phyloP scores from a whole-genome alignment of 2,888 invertebrate species.

The Suillia variegata region DNA sequence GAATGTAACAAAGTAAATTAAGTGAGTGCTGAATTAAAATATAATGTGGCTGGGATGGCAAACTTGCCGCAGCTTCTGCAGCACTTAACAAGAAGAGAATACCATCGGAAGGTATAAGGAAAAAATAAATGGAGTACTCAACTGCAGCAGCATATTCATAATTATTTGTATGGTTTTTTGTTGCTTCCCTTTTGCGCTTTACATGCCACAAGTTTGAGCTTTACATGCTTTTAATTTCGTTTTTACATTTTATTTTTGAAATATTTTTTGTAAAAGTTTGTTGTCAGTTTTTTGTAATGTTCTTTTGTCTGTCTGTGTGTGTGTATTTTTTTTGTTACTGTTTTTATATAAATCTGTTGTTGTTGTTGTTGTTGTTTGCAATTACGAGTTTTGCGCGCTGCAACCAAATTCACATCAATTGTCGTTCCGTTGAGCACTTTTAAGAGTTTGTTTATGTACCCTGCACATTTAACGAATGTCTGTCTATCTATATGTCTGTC shows the following conservation, averaged over 20 bases:
- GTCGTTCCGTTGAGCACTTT: neutral
- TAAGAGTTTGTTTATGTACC: too few relatives aligned
- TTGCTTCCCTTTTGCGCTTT: neutral
- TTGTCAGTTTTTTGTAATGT: too few relatives aligned
- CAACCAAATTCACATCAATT: constrained; percentile 12
- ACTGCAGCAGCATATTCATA: neutral
- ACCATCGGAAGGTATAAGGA: neutral
- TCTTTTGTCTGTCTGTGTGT: constrained; percentile 16
- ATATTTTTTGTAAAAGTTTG: too few relatives aligned
- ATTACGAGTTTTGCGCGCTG: constrained; percentile 5
- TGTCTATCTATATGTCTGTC: too few relatives aligned
- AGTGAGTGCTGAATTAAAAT: neutral
- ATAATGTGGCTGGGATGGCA: too few relatives aligned
- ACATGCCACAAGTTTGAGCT: constrained; percentile 17
- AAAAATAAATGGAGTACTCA: too few relatives aligned
- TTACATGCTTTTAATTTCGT: neutral
- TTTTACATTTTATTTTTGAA: too few relatives aligned
- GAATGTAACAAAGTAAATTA: neutral
- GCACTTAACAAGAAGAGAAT: neutral
- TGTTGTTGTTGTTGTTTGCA: constrained; percentile 18
- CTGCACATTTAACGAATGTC: too few relatives aligned
- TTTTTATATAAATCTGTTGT: constrained; percentile 31
- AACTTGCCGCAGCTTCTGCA: too few relatives aligned
- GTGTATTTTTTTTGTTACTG: constrained; percentile 22
- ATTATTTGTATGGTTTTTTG: too few relatives aligned